Conservation (phyloP, 2,888 invertebrate species). For the Bombylius major region DNA sequence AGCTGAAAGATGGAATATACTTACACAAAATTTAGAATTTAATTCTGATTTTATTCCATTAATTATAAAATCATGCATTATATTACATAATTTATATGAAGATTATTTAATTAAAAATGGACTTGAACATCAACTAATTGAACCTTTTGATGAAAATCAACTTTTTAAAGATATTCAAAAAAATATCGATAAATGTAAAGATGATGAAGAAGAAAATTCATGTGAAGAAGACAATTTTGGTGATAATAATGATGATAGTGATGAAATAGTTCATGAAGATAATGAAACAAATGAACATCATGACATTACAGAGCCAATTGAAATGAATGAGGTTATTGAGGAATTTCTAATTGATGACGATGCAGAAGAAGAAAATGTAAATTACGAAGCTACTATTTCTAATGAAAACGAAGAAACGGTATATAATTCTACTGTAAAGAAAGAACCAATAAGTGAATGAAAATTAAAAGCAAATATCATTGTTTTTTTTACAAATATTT, state of each 20-base stretch:
- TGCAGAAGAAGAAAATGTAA: not conserved
- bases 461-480: no score
- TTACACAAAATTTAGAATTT: not conserved
- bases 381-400: no score
- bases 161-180: not conserved
- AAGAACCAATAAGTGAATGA: no score
- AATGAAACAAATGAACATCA: not conserved
- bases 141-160: not conserved
- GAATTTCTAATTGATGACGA: not conserved
- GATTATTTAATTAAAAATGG: not conserved
- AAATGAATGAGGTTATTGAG: no score
- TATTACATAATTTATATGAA: slow-evolving; percentile 2
- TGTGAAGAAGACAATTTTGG: not conserved
- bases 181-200: not conserved
- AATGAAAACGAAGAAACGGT: no score
- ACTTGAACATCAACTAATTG: not conserved
- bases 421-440: no score
- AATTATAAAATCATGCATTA: not conserved
- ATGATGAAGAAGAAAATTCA: not conserved
- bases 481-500: no score
- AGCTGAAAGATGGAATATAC: not conserved
- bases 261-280: not conserved
- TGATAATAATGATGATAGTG: not conserved
- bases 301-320: no score
- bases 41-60: not conserved